Evolutionary conservation across 1,140 invertebrate species (phyloP).

Genomic region (Drosophila nebulosa): DNA sequence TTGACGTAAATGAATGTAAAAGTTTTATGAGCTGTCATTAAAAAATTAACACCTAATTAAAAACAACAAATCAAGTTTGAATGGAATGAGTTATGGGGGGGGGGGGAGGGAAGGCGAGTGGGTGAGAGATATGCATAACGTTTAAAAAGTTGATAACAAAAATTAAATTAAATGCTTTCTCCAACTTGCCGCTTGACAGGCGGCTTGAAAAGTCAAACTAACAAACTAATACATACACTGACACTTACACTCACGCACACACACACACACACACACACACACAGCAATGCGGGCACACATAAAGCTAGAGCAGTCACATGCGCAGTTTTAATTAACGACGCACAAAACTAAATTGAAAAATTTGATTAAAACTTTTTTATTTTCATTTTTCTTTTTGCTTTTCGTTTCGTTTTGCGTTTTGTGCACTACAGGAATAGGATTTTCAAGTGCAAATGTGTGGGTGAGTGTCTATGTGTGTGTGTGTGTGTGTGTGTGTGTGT

Average conservation of each 20-base stretch:
- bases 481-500: neutral
- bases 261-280: neutral
- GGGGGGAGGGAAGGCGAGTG: neutral
- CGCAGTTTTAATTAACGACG: slow-evolving; percentile 70
- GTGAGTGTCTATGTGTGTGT: slow-evolving; percentile 1
- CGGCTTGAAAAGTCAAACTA: slow-evolving; percentile 48
- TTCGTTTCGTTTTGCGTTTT: slow-evolving; percentile 13
- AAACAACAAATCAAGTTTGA: neutral
- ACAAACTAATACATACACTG: slow-evolving; percentile 41
- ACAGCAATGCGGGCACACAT: neutral
- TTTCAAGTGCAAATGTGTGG: slow-evolving; percentile 57
- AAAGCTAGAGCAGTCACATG: slow-evolving; percentile 6
- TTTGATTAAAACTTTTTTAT: slow-evolving; percentile 71
- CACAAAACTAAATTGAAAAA: slow-evolving; percentile 73
- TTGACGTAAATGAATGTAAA: neutral
- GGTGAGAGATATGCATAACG: slow-evolving; percentile 48
- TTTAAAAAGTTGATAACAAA: slow-evolving; percentile 28
- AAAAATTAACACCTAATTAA: slow-evolving; percentile 8
- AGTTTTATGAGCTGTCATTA: neutral
- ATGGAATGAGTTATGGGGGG: neutral
- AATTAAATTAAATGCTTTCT: slow-evolving; percentile 54
- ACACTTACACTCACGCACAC: neutral
- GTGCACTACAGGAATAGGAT: slow-evolving; percentile 51
- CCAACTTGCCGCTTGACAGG: slow-evolving; percentile 31
- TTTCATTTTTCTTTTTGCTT: neutral